Percentiles rank a stretch among this genome's conserved stretches.
Conservation (phyloP, 2,113 vertebrate species). For the Ceuthmochares aereus region DNA sequence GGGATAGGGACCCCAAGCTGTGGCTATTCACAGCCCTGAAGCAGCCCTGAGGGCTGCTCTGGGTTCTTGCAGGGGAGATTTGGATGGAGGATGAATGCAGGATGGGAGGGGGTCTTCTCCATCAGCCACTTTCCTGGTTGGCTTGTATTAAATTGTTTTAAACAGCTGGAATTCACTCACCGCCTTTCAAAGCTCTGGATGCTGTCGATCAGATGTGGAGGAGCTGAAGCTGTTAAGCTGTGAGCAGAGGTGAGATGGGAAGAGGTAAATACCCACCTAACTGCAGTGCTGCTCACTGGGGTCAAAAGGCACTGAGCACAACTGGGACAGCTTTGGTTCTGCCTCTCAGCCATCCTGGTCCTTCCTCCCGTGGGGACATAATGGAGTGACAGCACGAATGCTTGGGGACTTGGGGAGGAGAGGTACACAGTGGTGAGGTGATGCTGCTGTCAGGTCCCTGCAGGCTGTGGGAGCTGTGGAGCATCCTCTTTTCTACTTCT, state of each 20-base stretch:
- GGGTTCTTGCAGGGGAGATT: rapidly evolving
- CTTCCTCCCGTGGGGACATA: rapidly evolving
- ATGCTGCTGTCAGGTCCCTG: rapidly evolving
- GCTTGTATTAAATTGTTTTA: not conserved
- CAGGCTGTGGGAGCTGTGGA: not conserved
- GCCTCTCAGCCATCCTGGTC: not conserved
- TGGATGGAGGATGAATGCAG: no score
- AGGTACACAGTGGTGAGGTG: rapidly evolving
- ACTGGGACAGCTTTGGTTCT: not conserved
- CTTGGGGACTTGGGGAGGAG: not conserved
- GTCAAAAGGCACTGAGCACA: rapidly evolving
- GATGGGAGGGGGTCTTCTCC: not conserved
- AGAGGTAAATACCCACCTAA: not conserved
- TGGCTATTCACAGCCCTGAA: not conserved
- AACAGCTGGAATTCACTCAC: not conserved
- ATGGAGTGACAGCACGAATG: rapidly evolving
- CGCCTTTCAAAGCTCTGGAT: not conserved
- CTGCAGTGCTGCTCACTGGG: rapidly evolving
- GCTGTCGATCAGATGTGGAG: not conserved
- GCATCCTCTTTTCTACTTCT: not conserved
- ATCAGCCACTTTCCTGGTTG: not conserved
- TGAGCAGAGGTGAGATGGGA: not conserved
- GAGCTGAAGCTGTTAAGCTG: not conserved
- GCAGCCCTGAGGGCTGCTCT: not conserved
- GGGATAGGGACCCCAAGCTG: rapidly evolving